Base-by-base conservation (phyloP, 2,797 vertebrate genomes). In the Nyctalus aviator region DNA sequence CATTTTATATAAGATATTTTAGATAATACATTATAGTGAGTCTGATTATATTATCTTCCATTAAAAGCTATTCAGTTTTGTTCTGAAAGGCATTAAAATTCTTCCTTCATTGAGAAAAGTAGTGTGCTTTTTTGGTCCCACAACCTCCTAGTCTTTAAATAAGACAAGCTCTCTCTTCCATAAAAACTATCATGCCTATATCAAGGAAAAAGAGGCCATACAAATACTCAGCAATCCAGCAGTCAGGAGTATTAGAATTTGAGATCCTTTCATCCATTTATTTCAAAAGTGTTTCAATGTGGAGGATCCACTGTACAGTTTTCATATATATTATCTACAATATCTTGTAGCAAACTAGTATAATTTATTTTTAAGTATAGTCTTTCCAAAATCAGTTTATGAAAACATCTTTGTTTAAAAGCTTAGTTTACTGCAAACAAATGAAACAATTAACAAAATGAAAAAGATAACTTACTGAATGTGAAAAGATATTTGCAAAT, bases 351-450 rank as follows among this genome's bases (percentile, higher is more conserved):
- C 17, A 94, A 81, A 71, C 20, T 35, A 86, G 55, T 37, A 55
- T 21, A 87, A 78, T 78, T 41, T 32, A 69, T 85, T 73, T 69
- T 5, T 44, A 83, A 81, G 10, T 37, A 1, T 48, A n/a, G 10
- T 82, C 30, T 92, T 93, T 88, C 53, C 17, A 87, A 92, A 79
- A 64, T 72, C 41, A 92, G 35, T 35, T 86, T 64, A 7, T 55
- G 41, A 89, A 71, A 88, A 90, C 32, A 50, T 66, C 23, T 76
- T 81, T 79, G 41, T 77, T 84, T 85, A 66, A 93, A 73, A 73
- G 41, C 25, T 30, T 73, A 73, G 25, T 73, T 77, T 55, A 23
- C 21, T 77, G 7, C 2, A 53, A 77, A 6, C 41, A 41, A 73
- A 73, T 14, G 71, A 46, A 46, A 46, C 41, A 25, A 46, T 73